Conservation (phyloP, 64 coral and sea anemone genomes). For the Pocillopora verrucosa region DNA sequence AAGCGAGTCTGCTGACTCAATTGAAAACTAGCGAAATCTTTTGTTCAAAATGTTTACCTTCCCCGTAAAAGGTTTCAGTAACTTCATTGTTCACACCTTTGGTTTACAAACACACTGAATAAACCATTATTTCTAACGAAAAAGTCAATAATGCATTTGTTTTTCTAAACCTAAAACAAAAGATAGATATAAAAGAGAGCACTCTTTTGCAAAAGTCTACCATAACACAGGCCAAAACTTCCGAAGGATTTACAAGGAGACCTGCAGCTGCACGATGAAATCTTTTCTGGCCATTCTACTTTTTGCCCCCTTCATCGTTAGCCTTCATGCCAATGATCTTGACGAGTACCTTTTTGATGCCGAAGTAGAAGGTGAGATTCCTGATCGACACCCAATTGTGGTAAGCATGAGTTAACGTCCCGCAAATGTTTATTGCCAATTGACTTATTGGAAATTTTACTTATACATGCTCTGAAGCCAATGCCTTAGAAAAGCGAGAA, state of each 20-base stretch:
- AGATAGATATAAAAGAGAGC: neutral
- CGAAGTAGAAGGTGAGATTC: neutral
- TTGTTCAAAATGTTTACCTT: too few relatives aligned
- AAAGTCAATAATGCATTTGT: neutral
- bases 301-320: conserved; percentile 26
- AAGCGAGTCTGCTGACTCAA: too few relatives aligned
- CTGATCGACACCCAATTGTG: conserved; percentile 38
- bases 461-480: too few relatives aligned
- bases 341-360: conserved; percentile 31
- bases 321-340: conserved; percentile 27
- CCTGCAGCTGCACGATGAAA: neutral
- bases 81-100: neutral
- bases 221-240: neutral
- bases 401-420: conserved; percentile 2
- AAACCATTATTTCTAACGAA: neutral
- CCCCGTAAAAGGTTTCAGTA: too few relatives aligned
- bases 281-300: conserved; percentile 28
- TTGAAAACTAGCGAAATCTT: too few relatives aligned
- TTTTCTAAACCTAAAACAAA: neutral
- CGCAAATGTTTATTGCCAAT: neutral
- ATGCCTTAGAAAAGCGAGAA: too few relatives aligned
- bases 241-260: neutral
- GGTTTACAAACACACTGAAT: neutral
- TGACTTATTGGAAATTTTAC: too few relatives aligned
- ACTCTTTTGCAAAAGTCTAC: neutral